Base-by-base conservation (phyloP, 2,797 vertebrate genomes). In the Danionella dracula region DNA sequence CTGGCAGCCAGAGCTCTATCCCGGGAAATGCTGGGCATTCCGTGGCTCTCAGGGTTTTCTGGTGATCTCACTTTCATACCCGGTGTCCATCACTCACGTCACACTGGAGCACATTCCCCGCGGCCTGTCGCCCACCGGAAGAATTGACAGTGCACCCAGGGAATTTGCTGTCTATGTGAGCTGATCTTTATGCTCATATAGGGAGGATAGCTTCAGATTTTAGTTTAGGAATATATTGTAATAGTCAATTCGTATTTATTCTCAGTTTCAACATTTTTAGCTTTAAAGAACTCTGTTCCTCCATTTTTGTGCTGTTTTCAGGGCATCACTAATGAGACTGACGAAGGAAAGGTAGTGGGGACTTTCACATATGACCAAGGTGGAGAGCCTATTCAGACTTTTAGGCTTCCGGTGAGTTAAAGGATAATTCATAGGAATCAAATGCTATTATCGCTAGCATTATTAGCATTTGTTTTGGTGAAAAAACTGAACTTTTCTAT, bases 11-110 rank as follows among this genome's bases (percentile, higher is more conserved):
- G 91, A 96, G 0, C 88, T 95, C 77, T 86, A 94, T 64, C 95
- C 96, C 0, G 96, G 96, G 38, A 98, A 94, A 69, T 98, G 96
- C 67, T 99, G 96, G 96, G 93, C 96, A 0, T 99, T 99, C 46
- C 90, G 88, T 13, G 95, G 96, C 0, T 90, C 91, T 8, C 88
- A 94, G 64, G 96, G 96, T 59, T 93, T 91, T 13, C 91, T 95
- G 0, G 86, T 98, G 73, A 88, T 99, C 72, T 88, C 92, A 1
- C 90, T 99, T 17, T 95, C 96, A 1, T 84, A 92, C 68, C 79
- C 83, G 1, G 87, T 96, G 69, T 85, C 5, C 13, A 91, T 93
- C 67, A 95, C 82, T 0, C 92, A 95, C 0, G 90, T 98, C 73
- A 94, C 93, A 0, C 76, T 99, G 60, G 96, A 99, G 71, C 96